Evolutionary conservation across 2,113 vertebrate species (phyloP).

Genomic region (Rhinichthys klamathensis): DNA sequence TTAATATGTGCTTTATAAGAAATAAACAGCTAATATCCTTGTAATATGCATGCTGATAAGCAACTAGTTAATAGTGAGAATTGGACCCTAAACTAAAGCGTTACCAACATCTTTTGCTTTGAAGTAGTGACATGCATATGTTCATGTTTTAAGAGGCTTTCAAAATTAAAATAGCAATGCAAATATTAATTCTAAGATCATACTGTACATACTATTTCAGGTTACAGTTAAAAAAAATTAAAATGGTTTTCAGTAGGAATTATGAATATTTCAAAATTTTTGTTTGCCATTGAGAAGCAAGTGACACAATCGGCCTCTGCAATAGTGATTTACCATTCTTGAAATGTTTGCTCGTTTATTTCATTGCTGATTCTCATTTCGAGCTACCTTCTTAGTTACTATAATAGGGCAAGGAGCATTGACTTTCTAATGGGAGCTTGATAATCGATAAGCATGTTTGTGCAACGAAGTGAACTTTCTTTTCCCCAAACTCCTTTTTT

Average conservation of each 20-base stretch:
- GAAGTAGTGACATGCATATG: neutral
- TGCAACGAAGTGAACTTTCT: conserved; percentile 44
- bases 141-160: neutral
- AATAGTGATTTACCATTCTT: neutral
- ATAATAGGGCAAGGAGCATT: neutral
- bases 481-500: conserved; percentile 33
- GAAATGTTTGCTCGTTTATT: neutral
- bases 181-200: neutral
- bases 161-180: too few species aligned
- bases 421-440: neutral
- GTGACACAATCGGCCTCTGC: neutral
- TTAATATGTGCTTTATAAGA: too few species aligned
- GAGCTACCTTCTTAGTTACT: neutral
- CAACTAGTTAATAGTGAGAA: too few species aligned
- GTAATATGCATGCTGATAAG: too few species aligned
- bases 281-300: neutral
- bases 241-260: neutral
- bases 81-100: too few species aligned
- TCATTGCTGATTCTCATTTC: neutral
- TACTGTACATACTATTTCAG: neutral
- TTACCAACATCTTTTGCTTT: too few species aligned
- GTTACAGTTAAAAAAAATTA: neutral
- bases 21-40: too few species aligned
- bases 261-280: neutral
- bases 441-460: neutral